Conservation (phyloP, 1,140 invertebrate species). For the Eueides isabella region DNA sequence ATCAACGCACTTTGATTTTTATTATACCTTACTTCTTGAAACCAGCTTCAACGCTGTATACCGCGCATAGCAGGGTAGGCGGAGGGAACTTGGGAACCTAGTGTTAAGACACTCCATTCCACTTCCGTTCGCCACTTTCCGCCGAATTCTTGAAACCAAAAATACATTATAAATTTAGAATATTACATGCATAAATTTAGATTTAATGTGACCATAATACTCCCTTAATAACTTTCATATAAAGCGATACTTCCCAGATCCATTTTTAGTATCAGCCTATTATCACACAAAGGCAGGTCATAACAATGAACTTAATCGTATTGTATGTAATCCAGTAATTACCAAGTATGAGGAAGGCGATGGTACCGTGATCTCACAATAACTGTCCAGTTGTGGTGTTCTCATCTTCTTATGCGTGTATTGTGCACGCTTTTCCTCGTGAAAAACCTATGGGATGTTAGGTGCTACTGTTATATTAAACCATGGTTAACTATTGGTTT, state of each 20-base stretch:
- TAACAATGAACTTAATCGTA: conserved; percentile 32
- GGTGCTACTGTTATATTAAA: background rate
- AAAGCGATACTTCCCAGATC: background rate
- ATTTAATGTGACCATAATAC: too few species aligned
- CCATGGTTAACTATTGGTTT: background rate
- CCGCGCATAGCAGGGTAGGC: too few species aligned
- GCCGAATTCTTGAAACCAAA: too few species aligned
- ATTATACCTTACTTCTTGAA: background rate
- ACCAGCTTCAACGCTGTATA: too few species aligned
- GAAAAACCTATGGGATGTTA: conserved; percentile 72
- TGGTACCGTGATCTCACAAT: conserved; percentile 71
- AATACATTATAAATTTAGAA: too few species aligned
- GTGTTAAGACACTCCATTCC: too few species aligned
- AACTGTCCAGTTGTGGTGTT: conserved; percentile 72
- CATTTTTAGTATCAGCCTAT: background rate
- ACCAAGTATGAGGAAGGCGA: conserved; percentile 64
- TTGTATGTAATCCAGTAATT: conserved; percentile 30
- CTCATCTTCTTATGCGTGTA: conserved; percentile 70
- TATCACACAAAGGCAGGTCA: conserved; percentile 10
- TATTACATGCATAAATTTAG: too few species aligned
- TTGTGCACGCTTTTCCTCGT: conserved; percentile 77
- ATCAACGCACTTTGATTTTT: background rate
- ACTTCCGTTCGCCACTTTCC: too few species aligned
- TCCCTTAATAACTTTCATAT: too few species aligned
- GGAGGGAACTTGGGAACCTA: too few species aligned